Base-by-base conservation (phyloP, 2,113 vertebrate species). In the Zosterops hypoxanthus region DNA sequence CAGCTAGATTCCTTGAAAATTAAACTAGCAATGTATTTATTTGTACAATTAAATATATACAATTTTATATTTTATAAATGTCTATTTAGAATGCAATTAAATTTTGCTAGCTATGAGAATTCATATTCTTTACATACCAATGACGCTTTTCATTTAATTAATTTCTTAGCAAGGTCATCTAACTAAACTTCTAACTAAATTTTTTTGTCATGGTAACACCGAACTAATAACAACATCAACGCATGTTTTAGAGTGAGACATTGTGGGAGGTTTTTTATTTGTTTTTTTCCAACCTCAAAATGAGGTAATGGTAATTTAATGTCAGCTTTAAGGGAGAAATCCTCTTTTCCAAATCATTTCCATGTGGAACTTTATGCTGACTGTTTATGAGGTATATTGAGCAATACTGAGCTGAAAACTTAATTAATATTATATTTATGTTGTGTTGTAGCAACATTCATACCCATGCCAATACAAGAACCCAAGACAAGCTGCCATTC, bases 71-170 rank as follows among this genome's bases (percentile, higher is more conserved):
- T 22, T 17, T 19, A 15, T 61, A 47, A 76, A 26, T 68, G 24
- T 41, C 14, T 47, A n/a, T 78, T 66, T 82, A 34, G 71, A 84
- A n/a, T 28, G 15, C 34, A 70, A 14, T 39, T 50, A 64, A 66
- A 50, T 61, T 82, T 64, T 94, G 12, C 24, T 29, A 55, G 25
- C 8, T 42, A 6, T 86, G 33, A 63, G 12, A 79, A 4, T 72
- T 53, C 0, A 0, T 17, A 36, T n/a, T 77, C 22, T 88, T 76
- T 73, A 24, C 11, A 28, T 29, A 36, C 2, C 2, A 69, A 34
- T 2, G 4, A 2, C 60, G 17, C 1, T 63, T 79, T 55, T 59
- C 5, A 65, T 81, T 60, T 88, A 73, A 36, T 59, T 10, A 59
- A 63, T 88, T 86, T 66, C n/a, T 44, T n/a, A 81, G 19, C 33